Evolutionary conservation across 2,888 invertebrate genomes (phyloP), one percentile per base, ranked within the genome.

Genomic region (Formica aserva): DNA sequence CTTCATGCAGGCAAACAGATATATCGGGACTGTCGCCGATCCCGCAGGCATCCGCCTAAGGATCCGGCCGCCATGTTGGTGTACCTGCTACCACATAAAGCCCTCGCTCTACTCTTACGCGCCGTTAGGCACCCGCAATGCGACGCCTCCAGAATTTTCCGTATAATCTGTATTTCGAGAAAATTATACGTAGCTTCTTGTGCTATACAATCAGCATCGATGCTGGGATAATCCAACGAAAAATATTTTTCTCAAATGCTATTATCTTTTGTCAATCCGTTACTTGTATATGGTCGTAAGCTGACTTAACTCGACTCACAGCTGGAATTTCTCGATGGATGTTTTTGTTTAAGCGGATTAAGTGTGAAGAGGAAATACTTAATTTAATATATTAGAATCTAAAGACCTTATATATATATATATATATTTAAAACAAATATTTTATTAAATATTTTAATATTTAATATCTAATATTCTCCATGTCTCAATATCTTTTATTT

Each of bases 1-100:
- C 91, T 89, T 91, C 92, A 91, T 88, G 91, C 92, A 87, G 87
- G 92, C 92, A 94, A 94, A 94, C 93, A 93, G 92, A 91, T 86
- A 88, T 92, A 88, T 92, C 91, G 89, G 90, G 92, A 91, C 92
- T 90, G 92, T 91, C 92, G 91, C 92, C 90, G 89, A 88, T 88
- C 90, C 48, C 89, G 86, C 77, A 80, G 80, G 81, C 83, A 35
- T 80, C 65, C 76, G 69, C 62, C 60, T 38, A 66, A 62, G 77
- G 77, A 15, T 60, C 48, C 26, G 41, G 41, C 66, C 84, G 87
- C 85, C 85, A 86, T 90, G 86, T 84, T 76, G 69, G 65, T 82
- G 38, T 48, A 74, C 87, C 65, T 66, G 80, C 84, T 86, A 83
- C 87, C 52, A 52, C 48, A 86, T 57, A 80, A 87, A 82, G 63